phyloP scores from a whole-genome alignment of 2,888 invertebrate species.

The Rhimphoctona megacephalus region DNA sequence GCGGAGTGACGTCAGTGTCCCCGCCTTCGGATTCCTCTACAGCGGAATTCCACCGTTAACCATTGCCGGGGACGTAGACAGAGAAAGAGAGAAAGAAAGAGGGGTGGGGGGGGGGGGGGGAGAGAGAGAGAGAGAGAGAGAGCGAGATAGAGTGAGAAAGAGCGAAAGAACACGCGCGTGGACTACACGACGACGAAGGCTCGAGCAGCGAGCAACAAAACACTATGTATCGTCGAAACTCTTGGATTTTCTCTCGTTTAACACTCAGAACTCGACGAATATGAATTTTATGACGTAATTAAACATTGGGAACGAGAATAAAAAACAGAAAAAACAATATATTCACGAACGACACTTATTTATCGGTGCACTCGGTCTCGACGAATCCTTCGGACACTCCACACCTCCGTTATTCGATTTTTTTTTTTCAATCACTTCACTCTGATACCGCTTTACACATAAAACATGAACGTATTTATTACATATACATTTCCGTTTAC shows the following conservation, averaged over 20 bases:
- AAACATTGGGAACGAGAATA: neutral
- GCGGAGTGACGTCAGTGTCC: constrained; percentile 90
- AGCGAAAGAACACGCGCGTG: constrained; percentile 16
- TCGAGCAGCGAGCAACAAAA: constrained; percentile 19
- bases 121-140: constrained; percentile 48
- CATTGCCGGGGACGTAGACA: constrained; percentile 78
- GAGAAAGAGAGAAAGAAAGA: constrained; percentile 39
- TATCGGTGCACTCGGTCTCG: constrained; percentile 22
- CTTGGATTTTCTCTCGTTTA: constrained; percentile 22
- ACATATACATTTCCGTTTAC: constrained; percentile 7
- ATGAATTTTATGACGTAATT: constrained; percentile 28
- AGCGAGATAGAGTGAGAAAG: constrained; percentile 46
- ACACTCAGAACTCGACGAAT: constrained; percentile 32
- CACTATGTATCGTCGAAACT: constrained; percentile 26
- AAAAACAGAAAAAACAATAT: constrained; percentile 11
- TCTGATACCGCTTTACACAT: neutral
- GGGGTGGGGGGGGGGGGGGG: too few species aligned
- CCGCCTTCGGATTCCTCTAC: constrained; percentile 86
- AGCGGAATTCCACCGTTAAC: constrained; percentile 86
- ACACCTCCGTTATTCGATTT: constrained; percentile 11
- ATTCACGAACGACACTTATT: constrained; percentile 49
- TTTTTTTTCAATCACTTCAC: constrained; percentile 42
- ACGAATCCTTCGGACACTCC: constrained; percentile 39
- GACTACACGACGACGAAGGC: constrained; percentile 7
- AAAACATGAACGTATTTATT: constrained; percentile 2